phyloP scores from a whole-genome alignment of 2,797 vertebrate species.

The Pelochelys cantorii region DNA sequence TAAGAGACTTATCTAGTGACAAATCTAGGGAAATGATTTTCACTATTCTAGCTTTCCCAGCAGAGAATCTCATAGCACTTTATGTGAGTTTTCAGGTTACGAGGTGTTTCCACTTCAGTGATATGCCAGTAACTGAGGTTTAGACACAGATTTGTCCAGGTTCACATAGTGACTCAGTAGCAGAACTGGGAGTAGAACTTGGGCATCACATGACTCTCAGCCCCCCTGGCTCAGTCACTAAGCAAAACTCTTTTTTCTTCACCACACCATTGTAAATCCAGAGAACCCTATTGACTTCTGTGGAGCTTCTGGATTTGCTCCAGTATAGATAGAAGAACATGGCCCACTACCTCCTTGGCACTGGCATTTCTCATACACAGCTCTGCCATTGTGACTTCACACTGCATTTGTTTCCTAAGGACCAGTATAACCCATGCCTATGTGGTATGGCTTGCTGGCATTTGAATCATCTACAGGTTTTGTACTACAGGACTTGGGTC shows the following conservation, averaged over 20 bases:
- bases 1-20: conserved; percentile 41
- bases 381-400: neutral
- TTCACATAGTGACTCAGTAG: neutral
- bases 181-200: neutral
- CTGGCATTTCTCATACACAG: neutral
- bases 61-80: conserved; percentile 41
- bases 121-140: neutral
- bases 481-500: neutral
- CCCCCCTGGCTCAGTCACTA: neutral
- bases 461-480: neutral
- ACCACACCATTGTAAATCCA: neutral
- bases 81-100: conserved; percentile 34
- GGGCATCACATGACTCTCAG: neutral
- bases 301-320: neutral
- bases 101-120: conserved; percentile 12
- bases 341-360: neutral
- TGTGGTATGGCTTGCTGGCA: neutral
- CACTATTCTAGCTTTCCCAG: conserved; percentile 31
- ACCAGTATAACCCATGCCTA: neutral
- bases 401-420: neutral
- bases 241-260: neutral
- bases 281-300: conserved; percentile 3
- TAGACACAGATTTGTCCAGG: accelerated
- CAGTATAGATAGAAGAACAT: neutral
- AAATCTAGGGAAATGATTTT: conserved; percentile 37